phyloP scores from a whole-genome alignment of 2,113 vertebrate species.

The Sylvilagus bachmani region DNA sequence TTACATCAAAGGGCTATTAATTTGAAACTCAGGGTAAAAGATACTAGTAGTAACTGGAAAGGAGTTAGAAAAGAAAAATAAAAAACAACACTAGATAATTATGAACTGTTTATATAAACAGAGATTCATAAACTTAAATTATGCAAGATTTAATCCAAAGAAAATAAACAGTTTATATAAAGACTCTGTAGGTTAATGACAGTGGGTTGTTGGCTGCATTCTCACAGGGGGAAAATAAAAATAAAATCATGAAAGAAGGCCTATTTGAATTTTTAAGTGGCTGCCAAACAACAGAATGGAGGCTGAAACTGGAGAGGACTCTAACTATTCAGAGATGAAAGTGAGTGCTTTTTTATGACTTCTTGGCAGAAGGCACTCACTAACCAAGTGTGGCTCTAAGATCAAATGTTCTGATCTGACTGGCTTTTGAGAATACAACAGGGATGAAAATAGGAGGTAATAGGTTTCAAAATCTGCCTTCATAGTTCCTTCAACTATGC shows the following conservation, averaged over 20 bases:
- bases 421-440: background rate
- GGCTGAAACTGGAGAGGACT: background rate
- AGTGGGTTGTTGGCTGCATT: background rate
- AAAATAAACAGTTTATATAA: background rate
- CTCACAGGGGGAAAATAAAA: background rate
- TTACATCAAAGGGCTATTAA: background rate
- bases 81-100: background rate
- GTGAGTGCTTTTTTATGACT: background rate
- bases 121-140: background rate
- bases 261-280: background rate
- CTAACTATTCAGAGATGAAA: background rate
- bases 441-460: background rate
- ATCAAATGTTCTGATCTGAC: background rate
- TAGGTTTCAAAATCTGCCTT: background rate
- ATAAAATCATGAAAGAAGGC: background rate
- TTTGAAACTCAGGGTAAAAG: background rate
- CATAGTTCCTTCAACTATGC: background rate
- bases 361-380: background rate
- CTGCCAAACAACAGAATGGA: background rate
- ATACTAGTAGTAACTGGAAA: background rate
- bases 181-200: background rate
- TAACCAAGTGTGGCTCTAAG: background rate
- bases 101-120: background rate
- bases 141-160: background rate
- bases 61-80: background rate